phyloP scores from a whole-genome alignment of 2,888 invertebrate genomes.

The Allolobophora icterica region DNA sequence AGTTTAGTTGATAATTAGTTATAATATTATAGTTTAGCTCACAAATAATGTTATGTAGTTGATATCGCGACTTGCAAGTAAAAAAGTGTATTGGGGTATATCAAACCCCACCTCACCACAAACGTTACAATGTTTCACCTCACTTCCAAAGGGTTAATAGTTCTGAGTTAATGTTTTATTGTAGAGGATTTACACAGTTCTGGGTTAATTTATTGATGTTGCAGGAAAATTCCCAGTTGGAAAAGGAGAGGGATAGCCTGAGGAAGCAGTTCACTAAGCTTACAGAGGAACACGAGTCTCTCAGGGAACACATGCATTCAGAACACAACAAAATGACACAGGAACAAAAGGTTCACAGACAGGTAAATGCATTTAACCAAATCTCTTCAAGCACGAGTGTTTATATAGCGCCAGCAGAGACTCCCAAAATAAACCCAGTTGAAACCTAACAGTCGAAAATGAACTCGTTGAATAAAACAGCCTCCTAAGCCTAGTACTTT shows the following conservation, averaged over 20 bases:
- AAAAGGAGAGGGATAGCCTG: constrained; percentile 71
- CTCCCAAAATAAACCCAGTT: neutral
- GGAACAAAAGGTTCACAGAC: constrained; percentile 58
- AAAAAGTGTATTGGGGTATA: too few species aligned
- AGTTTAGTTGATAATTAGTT: too few species aligned
- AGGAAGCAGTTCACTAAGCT: constrained; percentile 70
- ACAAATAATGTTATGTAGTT: too few species aligned
- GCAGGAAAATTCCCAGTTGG: constrained; percentile 69
- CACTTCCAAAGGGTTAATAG: too few species aligned
- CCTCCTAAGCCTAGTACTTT: too few species aligned
- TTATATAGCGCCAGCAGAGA: neutral
- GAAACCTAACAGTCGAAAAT: too few species aligned
- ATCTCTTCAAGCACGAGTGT: neutral
- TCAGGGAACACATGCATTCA: constrained; percentile 56
- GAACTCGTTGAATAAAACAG: too few species aligned
- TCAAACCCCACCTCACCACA: too few species aligned
- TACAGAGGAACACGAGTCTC: constrained; percentile 59
- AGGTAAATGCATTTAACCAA: constrained; percentile 48
- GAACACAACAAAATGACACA: constrained; percentile 67
- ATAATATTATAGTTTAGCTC: too few species aligned
- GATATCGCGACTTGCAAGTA: too few species aligned
- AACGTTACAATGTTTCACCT: too few species aligned
- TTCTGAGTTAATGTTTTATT: neutral
- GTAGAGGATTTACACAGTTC: neutral
- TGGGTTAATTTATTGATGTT: neutral